Percentiles rank a stretch among this genome's conserved stretches.
These are phyloP conservation scores for Archocentrus centrarchus DNA, from an alignment of 2,113 vertebrate genomes.

Conservation along the genomic window DNA sequence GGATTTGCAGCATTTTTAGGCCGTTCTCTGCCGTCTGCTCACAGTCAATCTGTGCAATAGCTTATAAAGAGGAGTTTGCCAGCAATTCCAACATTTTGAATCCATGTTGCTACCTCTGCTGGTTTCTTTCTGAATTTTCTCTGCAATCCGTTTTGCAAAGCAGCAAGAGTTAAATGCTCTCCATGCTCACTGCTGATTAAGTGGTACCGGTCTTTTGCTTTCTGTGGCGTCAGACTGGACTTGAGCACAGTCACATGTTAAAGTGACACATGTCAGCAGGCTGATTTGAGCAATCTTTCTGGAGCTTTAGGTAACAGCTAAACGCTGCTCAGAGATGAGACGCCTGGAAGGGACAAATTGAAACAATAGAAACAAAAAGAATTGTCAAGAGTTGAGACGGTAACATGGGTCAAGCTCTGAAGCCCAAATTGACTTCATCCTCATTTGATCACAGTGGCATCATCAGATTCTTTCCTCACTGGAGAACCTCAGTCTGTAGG, in stretches of 20 bases:
- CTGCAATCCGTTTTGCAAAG: neutral
- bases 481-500: neutral
- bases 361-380: neutral
- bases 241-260: neutral
- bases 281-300: neutral
- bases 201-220: neutral
- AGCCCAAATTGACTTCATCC: neutral
- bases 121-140: neutral
- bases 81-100: neutral
- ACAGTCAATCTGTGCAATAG: neutral
- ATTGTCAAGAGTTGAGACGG: neutral
- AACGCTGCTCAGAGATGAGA: neutral
- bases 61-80: neutral
- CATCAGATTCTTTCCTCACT: neutral
- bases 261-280: neutral
- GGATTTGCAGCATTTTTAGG: neutral
- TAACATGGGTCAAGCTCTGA: neutral
- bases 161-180: neutral
- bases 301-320: neutral
- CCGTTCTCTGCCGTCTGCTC: neutral
- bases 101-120: neutral
- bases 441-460: neutral
- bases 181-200: neutral
- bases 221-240: neutral
- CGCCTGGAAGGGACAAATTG: neutral